Percentiles rank a stretch among this genome's conserved stretches.
These are phyloP conservation scores for Pterostichus madidus DNA, from an alignment of 2,888 invertebrate genomes.

Conservation along the genomic window DNA sequence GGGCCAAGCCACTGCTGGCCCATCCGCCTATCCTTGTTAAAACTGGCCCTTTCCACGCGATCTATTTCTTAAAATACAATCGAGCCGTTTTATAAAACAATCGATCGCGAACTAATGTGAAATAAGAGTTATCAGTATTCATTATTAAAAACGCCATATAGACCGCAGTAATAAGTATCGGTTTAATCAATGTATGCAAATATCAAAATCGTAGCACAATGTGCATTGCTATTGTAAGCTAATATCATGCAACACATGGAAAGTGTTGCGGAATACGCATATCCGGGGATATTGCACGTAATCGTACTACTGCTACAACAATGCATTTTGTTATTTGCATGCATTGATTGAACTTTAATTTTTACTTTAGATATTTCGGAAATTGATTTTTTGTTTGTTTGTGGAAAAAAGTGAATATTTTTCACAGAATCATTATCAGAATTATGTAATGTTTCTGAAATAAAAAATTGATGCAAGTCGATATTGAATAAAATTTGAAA, in stretches of 20 bases:
- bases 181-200: slow-evolving; percentile 20
- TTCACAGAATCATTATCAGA: too few species aligned
- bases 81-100: slow-evolving; percentile 15
- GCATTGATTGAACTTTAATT: slow-evolving; percentile 3
- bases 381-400: too few species aligned
- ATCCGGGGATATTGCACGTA: background rate
- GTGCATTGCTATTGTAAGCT: slow-evolving; percentile 22
- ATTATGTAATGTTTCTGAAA: background rate
- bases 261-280: slow-evolving; percentile 14
- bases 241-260: slow-evolving; percentile 17
- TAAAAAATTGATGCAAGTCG: background rate
- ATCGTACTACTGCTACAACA: slow-evolving; percentile 1
- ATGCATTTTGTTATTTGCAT: slow-evolving; percentile 22
- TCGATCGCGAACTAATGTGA: slow-evolving; percentile 5
- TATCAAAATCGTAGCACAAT: slow-evolving; percentile 15
- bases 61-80: slow-evolving; percentile 45
- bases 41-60: slow-evolving; percentile 40
- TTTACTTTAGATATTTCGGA: slow-evolving; percentile 4
- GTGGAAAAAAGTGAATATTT: too few species aligned
- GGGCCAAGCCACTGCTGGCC: slow-evolving; percentile 3
- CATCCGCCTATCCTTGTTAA: background rate
- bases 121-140: slow-evolving; percentile 9
- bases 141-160: background rate
- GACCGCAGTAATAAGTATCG: background rate
- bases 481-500: slow-evolving; percentile 7